A percentile compares a stretch with the other conserved stretches of the same genome.
Conservation (phyloP, 2,797 vertebrate genomes). For the Australoheros facetus region DNA sequence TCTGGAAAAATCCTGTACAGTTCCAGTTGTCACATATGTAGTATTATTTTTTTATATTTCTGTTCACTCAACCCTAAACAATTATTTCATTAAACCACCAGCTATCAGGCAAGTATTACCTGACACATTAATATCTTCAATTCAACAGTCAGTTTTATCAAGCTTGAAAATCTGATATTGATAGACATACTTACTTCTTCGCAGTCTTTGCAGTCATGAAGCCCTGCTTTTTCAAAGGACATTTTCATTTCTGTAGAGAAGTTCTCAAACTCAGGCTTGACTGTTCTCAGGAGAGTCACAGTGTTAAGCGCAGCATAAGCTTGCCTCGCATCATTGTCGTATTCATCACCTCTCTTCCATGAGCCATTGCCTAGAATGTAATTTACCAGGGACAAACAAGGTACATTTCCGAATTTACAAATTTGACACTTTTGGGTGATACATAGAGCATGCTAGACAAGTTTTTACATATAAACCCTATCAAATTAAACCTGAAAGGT, state of each 20-base stretch:
- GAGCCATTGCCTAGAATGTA: slow-evolving; percentile 90
- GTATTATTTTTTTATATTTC: neutral
- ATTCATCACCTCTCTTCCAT: slow-evolving; percentile 93
- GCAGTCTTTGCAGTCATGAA: slow-evolving; percentile 83
- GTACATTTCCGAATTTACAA: neutral
- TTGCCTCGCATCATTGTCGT: slow-evolving; percentile 90
- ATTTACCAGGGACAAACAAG: neutral
- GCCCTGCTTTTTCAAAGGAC: slow-evolving; percentile 79
- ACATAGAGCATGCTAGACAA: neutral
- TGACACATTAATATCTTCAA: neutral
- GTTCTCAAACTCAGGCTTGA: slow-evolving; percentile 95
- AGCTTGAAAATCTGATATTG: neutral
- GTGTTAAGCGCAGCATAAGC: slow-evolving; percentile 92
- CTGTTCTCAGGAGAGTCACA: slow-evolving; percentile 90
- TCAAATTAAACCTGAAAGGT: neutral
- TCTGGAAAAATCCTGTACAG: neutral
- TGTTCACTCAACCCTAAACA: neutral
- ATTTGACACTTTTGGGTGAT: neutral
- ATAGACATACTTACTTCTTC: slow-evolving; percentile 86
- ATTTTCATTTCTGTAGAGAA: slow-evolving; percentile 94
- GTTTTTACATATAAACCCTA: neutral
- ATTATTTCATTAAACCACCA: neutral
- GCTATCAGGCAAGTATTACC: neutral
- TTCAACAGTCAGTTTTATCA: neutral
- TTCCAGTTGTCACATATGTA: neutral